A percentile compares a stretch with the other conserved stretches of the same genome.
Evolutionary conservation across 2,888 invertebrate species (phyloP).

Genomic region (Saturnia japonica): DNA sequence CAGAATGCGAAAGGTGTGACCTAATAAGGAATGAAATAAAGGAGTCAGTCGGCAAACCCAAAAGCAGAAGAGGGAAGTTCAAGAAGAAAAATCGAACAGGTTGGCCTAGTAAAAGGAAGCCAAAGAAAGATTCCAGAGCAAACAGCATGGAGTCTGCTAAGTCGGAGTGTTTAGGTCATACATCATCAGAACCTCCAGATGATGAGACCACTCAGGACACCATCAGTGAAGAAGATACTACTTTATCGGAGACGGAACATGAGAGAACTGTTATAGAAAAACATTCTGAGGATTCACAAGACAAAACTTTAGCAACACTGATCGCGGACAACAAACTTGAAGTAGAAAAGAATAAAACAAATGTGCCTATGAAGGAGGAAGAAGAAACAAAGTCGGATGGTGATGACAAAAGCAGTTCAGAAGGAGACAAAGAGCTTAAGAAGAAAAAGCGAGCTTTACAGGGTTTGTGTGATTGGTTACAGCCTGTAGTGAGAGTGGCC

Average conservation of each 20-base stretch:
- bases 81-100: slow-evolving; percentile 90
- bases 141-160: slow-evolving; percentile 57
- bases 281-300: slow-evolving; percentile 35
- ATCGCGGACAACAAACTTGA: slow-evolving; percentile 17
- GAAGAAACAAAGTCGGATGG: slow-evolving; percentile 44
- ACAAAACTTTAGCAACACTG: slow-evolving; percentile 25
- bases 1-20: slow-evolving; percentile 71
- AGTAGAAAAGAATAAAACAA: slow-evolving; percentile 21
- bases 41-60: slow-evolving; percentile 48
- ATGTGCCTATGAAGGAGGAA: slow-evolving; percentile 48
- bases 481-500: slow-evolving; percentile 85
- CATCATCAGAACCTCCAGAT: slow-evolving; percentile 58
- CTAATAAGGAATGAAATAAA: slow-evolving; percentile 66
- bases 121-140: slow-evolving; percentile 59
- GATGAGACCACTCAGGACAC: slow-evolving; percentile 62
- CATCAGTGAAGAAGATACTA: slow-evolving; percentile 59
- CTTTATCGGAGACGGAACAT: slow-evolving; percentile 51
- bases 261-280: slow-evolving; percentile 40
- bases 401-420: slow-evolving; percentile 50
- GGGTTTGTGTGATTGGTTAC: slow-evolving; percentile 72
- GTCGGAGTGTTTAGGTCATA: slow-evolving; percentile 58
- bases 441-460: slow-evolving; percentile 59
- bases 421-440: slow-evolving; percentile 55
- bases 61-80: slow-evolving; percentile 76
- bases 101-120: slow-evolving; percentile 86